Base-by-base conservation (phyloP, 23 tunicate species). In the Aplidium turbinatum region DNA sequence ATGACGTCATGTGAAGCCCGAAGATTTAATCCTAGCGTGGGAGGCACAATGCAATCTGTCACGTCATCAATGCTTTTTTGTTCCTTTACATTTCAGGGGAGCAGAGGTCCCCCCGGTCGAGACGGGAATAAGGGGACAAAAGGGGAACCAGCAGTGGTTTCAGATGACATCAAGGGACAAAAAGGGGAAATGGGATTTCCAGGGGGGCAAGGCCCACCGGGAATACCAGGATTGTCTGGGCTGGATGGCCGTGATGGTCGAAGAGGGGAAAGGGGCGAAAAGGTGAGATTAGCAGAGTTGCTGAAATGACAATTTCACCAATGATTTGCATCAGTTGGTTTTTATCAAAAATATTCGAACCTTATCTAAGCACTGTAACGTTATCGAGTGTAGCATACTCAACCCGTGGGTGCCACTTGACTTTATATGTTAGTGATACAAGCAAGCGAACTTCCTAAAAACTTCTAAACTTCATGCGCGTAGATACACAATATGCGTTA, bases 191-290 rank as follows among this genome's bases (percentile, higher is more conserved):
- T 74, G 3, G 96, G 96, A 11, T 25, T 70, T 5, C 64, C 87
- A 35, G 96, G 96, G 39, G 73, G 79, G 1, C 51, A 47, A 47
- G 96, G 96, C 0, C 62, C 77, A 20, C 83, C 87, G 0, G 96
- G 96, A 47, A 34, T 55, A 20, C 61, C 67, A 25, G 96, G 96
- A 20, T 25, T 54, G 31, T 82, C 34, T 4, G 89, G 89, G n/a
- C 58, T 52, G 26, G 80, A 88, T 74, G 96, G 96, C 0, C 31
- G 56, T 0, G 32, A 75, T 64, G 89, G 89, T 7, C 31, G 78
- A 22, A 54, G 51, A 31, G 89, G 89, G 19, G 63, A 54, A 48
- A 47, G 63, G 32, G 97, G 97, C 31, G 97, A 83, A 83, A 75
- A 83, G 70, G 89, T 71, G n/a, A 61, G 16, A 35, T 55, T 6